phyloP scores from a whole-genome alignment of 2,888 invertebrate genomes.

The Rapana venosa region DNA sequence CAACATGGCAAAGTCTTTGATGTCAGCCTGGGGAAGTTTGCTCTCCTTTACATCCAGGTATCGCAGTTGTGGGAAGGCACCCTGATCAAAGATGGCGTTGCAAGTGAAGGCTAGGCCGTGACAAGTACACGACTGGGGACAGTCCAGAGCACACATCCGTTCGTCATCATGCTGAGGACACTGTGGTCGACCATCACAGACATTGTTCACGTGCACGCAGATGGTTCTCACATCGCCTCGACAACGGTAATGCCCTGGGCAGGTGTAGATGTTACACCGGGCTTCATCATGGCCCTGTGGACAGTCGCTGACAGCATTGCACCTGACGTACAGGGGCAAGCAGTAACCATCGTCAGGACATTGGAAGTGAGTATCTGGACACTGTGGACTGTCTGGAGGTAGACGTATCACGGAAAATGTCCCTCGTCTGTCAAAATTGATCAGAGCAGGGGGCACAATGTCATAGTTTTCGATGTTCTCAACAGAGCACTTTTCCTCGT shows the following conservation, averaged over 20 bases:
- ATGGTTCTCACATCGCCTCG: neutral
- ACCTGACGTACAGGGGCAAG: neutral
- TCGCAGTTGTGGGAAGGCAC: neutral
- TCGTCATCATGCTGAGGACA: neutral
- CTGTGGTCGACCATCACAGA: neutral
- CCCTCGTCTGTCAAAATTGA: neutral
- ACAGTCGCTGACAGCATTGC: neutral
- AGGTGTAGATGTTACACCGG: neutral
- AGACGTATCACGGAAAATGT: neutral
- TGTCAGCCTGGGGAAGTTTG: neutral
- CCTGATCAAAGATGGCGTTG: neutral
- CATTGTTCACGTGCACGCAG: neutral
- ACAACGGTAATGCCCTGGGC: neutral
- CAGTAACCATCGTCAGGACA: neutral
- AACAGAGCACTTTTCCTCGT: too few relatives aligned
- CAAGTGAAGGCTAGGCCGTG: neutral
- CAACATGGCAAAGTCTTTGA: neutral
- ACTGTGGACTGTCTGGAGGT: neutral
- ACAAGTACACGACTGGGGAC: neutral
- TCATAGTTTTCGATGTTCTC: too few relatives aligned
- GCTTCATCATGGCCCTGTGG: neutral
- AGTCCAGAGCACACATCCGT: neutral
- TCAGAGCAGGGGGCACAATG: neutral
- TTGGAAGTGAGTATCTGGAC: neutral
- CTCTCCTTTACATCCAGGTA: neutral